Evolutionary conservation across 1,140 invertebrate species (phyloP).

Genomic region (Anadara kagoshimensis): DNA sequence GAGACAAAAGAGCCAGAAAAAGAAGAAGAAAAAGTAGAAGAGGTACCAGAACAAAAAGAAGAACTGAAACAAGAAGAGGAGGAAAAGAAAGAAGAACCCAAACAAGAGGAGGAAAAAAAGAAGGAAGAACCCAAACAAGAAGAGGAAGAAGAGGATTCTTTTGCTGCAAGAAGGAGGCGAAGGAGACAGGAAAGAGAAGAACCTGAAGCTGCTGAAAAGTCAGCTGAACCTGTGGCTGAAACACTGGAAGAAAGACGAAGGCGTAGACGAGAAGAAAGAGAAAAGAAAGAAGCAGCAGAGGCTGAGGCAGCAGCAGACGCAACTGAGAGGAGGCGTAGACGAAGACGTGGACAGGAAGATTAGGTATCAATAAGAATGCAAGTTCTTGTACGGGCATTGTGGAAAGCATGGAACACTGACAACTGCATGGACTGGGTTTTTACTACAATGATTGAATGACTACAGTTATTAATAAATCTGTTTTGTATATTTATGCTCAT

Average conservation of each 20-base stretch:
- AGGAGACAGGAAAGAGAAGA: constrained; percentile 21
- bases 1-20: constrained; percentile 13
- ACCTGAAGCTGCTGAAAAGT: not conserved
- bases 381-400: no score
- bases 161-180: constrained; percentile 23
- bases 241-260: constrained; percentile 21
- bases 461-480: no score
- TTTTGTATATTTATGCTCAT: no score
- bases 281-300: constrained; percentile 9
- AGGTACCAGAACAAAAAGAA: constrained; percentile 19
- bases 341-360: constrained; percentile 13
- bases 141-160: constrained; percentile 22
- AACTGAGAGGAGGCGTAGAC: constrained; percentile 10
- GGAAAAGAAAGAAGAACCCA: constrained; percentile 29
- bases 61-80: not conserved
- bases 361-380: constrained; percentile 5
- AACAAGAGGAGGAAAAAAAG: constrained; percentile 32
- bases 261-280: constrained; percentile 1
- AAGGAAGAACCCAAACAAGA: constrained; percentile 27
- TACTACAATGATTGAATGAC: no score
- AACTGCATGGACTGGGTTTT: no score
- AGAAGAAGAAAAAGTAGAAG: constrained; percentile 22
- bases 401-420: no score
- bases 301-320: constrained; percentile 4
- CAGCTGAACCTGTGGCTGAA: not conserved